These are phyloP conservation scores for Potorous gilbertii DNA, from an alignment of 2,797 vertebrate species.

Conservation along the genomic window DNA sequence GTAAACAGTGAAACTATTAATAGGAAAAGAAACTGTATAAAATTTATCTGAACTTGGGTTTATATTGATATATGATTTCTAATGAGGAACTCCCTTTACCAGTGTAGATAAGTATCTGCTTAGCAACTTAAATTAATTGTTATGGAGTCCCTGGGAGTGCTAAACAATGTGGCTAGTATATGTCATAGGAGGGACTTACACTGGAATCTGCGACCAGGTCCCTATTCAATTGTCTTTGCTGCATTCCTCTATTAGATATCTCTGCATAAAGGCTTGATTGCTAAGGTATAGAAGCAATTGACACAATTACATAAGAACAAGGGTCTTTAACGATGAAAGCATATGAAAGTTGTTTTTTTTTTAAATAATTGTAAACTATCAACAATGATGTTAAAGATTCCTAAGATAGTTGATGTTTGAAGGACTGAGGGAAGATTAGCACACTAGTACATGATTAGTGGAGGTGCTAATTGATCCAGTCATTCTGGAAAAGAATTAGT, in stretches of 20 bases:
- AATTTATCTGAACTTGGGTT: not conserved
- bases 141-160: not conserved
- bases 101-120: not conserved
- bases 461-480: not conserved
- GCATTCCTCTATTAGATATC: not conserved
- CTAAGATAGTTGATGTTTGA: not conserved
- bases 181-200: not conserved
- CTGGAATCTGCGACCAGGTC: not conserved
- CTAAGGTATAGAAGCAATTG: not conserved
- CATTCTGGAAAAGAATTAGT: not conserved
- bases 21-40: not conserved
- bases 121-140: not conserved
- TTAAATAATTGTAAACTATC: not conserved
- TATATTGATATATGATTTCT: not conserved
- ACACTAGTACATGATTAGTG: not conserved
- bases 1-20: not conserved
- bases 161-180: not conserved
- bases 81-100: not conserved
- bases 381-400: not conserved
- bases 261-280: not conserved
- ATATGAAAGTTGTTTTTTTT: not conserved
- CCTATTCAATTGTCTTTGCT: not conserved
- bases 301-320: not conserved
- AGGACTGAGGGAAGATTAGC: not conserved
- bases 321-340: not conserved